These are phyloP conservation scores for Trachelus stipa DNA, from an alignment of 2,888 invertebrate genomes.

Conservation along the genomic window DNA sequence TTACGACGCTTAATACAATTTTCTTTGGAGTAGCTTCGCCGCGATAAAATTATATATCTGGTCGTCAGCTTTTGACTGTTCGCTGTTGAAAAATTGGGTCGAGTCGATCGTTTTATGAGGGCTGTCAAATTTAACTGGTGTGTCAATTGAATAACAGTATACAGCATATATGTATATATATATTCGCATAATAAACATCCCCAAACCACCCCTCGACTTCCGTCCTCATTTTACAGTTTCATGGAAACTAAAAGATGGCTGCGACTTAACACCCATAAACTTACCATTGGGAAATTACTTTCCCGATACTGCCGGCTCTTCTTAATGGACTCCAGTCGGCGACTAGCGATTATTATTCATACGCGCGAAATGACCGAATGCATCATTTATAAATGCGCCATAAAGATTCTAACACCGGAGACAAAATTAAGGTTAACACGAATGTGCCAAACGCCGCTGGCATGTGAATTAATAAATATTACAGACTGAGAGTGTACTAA, in stretches of 20 bases:
- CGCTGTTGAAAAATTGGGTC: neutral
- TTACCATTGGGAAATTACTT: neutral
- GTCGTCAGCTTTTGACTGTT: neutral
- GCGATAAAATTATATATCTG: neutral
- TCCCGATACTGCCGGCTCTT: neutral
- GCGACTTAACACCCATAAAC: neutral
- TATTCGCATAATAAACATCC: neutral
- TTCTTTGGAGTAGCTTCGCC: neutral
- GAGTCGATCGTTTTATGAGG: neutral
- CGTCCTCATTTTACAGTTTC: neutral
- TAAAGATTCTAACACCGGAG: neutral
- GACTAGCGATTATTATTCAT: neutral
- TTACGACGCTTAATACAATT: neutral
- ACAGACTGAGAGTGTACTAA: neutral
- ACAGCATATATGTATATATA: neutral
- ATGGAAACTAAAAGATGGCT: neutral
- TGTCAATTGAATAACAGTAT: neutral
- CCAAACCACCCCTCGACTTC: neutral
- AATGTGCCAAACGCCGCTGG: neutral
- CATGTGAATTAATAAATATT: neutral
- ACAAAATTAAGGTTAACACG: neutral
- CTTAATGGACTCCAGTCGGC: no score
- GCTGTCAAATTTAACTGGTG: neutral
- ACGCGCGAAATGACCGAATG: neutral
- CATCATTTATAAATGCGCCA: neutral